phyloP scores from a whole-genome alignment of 2,797 vertebrate genomes.

The Poecilia picta region DNA sequence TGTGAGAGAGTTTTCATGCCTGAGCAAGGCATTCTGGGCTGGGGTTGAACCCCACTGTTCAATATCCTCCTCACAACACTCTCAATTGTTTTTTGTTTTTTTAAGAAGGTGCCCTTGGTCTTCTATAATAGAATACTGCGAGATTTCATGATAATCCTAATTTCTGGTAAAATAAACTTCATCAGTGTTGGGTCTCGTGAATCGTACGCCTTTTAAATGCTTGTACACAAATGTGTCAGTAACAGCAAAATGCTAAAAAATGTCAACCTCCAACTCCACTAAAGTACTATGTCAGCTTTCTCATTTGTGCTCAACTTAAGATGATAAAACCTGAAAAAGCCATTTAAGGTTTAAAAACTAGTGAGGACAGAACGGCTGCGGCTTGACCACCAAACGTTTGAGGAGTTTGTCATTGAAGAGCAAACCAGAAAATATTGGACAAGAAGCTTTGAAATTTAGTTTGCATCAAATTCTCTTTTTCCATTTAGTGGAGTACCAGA shows the following conservation, averaged over 20 bases:
- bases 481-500: conserved; percentile 64
- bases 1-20: neutral
- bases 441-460: conserved; percentile 66
- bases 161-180: neutral
- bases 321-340: conserved; percentile 32
- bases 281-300: neutral
- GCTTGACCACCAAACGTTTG: conserved; percentile 52
- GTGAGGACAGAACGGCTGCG: conserved; percentile 46
- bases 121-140: neutral
- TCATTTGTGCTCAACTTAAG: conserved; percentile 23
- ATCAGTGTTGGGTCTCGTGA: neutral
- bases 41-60: conserved; percentile 29
- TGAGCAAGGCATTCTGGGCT: conserved; percentile 3
- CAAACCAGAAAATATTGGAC: conserved; percentile 54
- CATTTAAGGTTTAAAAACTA: conserved; percentile 31
- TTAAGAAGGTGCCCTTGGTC: conserved; percentile 27
- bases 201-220: neutral
- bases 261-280: conserved; percentile 12
- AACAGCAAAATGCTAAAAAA: conserved; percentile 4
- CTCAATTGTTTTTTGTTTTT: conserved; percentile 39
- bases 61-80: conserved; percentile 36
- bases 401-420: conserved; percentile 53
- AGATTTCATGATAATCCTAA: neutral
- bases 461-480: conserved; percentile 72
- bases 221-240: conserved; percentile 10